Evolutionary conservation across 2,888 invertebrate species (phyloP), one percentile per base, ranked within the genome.

Genomic region (Lordiphosa andalusiaca): DNA sequence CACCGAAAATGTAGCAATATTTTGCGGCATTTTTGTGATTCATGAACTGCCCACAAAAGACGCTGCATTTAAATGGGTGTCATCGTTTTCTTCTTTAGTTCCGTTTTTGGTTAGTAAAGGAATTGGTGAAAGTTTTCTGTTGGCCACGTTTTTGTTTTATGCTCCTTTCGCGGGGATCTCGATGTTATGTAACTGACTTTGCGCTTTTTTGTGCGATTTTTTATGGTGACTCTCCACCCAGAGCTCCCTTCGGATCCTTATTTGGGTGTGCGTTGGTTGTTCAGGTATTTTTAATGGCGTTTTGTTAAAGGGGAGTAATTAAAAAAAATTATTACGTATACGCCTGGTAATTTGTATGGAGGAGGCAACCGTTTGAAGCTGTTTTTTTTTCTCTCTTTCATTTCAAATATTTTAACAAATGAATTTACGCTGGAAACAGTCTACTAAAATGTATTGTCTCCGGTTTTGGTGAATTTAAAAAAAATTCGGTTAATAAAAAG

Each of bases 111-210:
- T 61, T 61, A 52, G 63, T 69, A 50, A 80, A 74, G 73, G 81
- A 80, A 80, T 80, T 54, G 75, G 81, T 76, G 74, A 74, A 74
- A 74, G 74, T 74, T 74, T 59, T 46, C 55, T 60, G 42, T 46
- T 35, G 54, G 21, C 46, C 46, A 62, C 52, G 51, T 47, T 50
- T 50, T 47, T 62, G 30, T 38, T 68, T 57, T 58, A 55, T 59
- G 57, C 76, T 80, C 73, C 73, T 80, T 76, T 69, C 51, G 46
- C 52, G 36, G 47, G 37, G 10, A 33, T 23, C 40, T 52, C 44
- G 40, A 55, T 50, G 66, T 63, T 65, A 65, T 51, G 57, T 61
- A 76, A 76, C 61, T 44, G 3, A 12, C 41, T 16, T 39, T 47
- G 37, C 39, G 25, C 33, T 53, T 35, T 39, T 53, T 25, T 48